Evolutionary conservation across 2,113 vertebrate genomes (phyloP), one percentile per base, ranked within the genome.

Genomic region (Colistium nudipinnis): DNA sequence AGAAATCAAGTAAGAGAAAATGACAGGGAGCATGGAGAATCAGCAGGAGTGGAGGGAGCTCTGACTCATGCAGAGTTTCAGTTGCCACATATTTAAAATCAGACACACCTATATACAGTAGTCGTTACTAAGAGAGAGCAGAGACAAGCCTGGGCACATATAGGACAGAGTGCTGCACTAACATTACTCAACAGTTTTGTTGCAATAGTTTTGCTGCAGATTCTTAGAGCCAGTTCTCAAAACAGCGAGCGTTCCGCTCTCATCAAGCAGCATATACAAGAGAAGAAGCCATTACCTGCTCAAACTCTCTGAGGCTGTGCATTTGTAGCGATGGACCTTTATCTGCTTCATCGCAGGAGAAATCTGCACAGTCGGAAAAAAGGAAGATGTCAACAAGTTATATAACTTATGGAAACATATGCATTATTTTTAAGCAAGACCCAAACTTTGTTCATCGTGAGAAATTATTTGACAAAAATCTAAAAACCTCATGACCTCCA

Each of bases 291-390:
- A 86, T 85, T 92, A 98, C 96, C 96, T 96, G 94, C 74, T 98
- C 96, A 1, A 96, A 95, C 82, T 95, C 95, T 74, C 95, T 73
- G 53, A 98, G 87, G 71, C 96, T 95, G 87, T 95, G 95, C 1
- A 92, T 94, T 79, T 96, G 95, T 4, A 92, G 62, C 14, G 90
- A 90, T 1, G 91, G 88, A 25, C 89, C 90, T 76, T 87, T 90
- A 0, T 91, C 90, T 6, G 82, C 87, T 17, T 84, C 89, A 8
- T 88, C 89, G 4, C 86, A 83, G 0, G 87, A 91, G 62, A 92
- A 89, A 90, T 94, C 94, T 96, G 90, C 62, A 54, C 41, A 70
- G 12, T 41, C n/a, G 20, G 30, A 55, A 85, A 78, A 11, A 7
- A 24, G 1, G 74, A n/a, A 44, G 22, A 24, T 2, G 22, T 22